Base-by-base conservation (phyloP, 2,797 vertebrate species). In the Salmo trutta region DNA sequence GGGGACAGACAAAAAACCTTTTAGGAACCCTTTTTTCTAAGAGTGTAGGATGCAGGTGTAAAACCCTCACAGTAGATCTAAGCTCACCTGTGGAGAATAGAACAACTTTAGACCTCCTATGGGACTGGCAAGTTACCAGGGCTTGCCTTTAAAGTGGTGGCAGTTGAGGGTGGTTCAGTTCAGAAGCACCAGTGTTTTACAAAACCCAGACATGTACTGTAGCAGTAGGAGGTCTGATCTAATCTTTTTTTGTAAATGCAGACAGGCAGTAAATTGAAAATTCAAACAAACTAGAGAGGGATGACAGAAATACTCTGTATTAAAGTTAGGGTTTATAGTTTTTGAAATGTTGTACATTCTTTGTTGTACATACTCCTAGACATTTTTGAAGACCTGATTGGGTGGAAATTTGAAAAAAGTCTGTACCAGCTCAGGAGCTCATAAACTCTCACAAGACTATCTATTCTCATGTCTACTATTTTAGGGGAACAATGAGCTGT, bases 201-300 rank as follows among this genome's bases (percentile, higher is more conserved):
- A 82, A 79, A 54, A 59, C 67, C 41, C 52, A 31, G 80, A 47
- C 41, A 47, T 47, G 10, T 76, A 76, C 71, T 78, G 82, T 71
- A 77, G 79, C 75, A 82, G 78, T 65, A 78, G 64, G 53, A 77
- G 71, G 82, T 80, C 82, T 75, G 80, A 86, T 83, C 76, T 80
- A 71, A 77, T 53, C 24, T 79, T 52, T 84, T 82, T 86, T 78
- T 86, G 76, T 75, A 88, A 88, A 89, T 75, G 83, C 88, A 90
- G 89, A 90, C 86, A 90, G 80, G 80, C 90, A 87, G 79, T 53
- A 88, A 90, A 90, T 91, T 89, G 83, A 90, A 87, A 85, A 82
- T 69, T 84, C 80, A 79, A 80, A 79, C 52, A 24, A 77, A 83
- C 47, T 76, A 80, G 73, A 75, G 70, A 73, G 79, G 54, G 21